A percentile compares a stretch with the other conserved stretches of the same genome.
phyloP scores from a whole-genome alignment of 64 coral and sea anemone genomes.

The Montipora foliosa region DNA sequence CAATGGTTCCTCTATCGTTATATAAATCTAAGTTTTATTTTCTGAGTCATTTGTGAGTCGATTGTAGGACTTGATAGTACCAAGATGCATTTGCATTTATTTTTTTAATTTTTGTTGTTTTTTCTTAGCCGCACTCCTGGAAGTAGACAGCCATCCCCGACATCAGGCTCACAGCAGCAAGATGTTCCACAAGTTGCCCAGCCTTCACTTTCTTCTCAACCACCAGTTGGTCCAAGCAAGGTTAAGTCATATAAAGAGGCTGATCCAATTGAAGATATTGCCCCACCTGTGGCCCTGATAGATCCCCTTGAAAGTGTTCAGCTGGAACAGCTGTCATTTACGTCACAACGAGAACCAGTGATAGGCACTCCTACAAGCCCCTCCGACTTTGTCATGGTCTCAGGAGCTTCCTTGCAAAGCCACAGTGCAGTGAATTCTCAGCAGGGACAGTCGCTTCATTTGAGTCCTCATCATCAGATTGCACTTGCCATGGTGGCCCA shows the following conservation, averaged over 20 bases:
- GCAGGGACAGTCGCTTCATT: conserved; percentile 63
- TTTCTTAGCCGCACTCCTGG: conserved; percentile 95
- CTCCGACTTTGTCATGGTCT: conserved; percentile 93
- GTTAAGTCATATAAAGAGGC: conserved; percentile 44
- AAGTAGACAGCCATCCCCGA: conserved; percentile 94
- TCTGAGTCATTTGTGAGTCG: no score
- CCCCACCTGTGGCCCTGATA: conserved; percentile 68
- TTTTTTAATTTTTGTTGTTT: conserved; percentile 7
- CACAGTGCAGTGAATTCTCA: conserved; percentile 61
- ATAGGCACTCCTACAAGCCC: conserved; percentile 83
- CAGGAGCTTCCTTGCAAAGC: conserved; percentile 41
- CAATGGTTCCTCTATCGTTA: no score
- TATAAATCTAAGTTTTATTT: no score
- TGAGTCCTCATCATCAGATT: conserved; percentile 79
- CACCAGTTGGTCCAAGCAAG: conserved; percentile 56
- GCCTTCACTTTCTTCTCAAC: conserved; percentile 16
- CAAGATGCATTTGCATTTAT: neutral
- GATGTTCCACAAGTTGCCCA: conserved; percentile 75
- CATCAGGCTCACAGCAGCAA: conserved; percentile 73
- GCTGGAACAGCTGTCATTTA: conserved; percentile 78
- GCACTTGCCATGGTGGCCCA: conserved; percentile 82
- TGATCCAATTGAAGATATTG: conserved; percentile 64
- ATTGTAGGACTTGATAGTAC: no score
- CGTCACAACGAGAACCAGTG: conserved; percentile 66
- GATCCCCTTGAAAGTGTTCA: conserved; percentile 70